Percentiles rank a stretch among this genome's conserved stretches.
Conservation (phyloP, 2,113 vertebrate genomes). For the Baryphthengus martii region DNA sequence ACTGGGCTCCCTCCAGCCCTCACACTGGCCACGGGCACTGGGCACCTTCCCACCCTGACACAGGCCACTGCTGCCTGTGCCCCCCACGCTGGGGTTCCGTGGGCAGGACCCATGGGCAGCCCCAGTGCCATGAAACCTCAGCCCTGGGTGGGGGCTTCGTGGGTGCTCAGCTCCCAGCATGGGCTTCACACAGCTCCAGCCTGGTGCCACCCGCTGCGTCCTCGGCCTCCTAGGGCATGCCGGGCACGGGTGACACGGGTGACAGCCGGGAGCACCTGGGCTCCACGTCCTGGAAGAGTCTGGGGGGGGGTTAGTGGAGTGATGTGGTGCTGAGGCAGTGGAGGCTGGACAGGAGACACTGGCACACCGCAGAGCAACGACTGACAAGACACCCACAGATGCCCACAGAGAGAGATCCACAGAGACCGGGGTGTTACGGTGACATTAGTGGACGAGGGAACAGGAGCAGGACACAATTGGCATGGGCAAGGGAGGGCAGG, state of each 20-base stretch:
- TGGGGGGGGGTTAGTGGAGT: slow-evolving; percentile 24
- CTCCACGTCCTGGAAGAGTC: background rate
- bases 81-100: rapidly evolving
- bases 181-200: background rate
- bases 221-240: background rate
- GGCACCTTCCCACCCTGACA: background rate
- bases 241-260: background rate
- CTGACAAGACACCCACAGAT: slow-evolving; percentile 1
- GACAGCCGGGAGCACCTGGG: background rate
- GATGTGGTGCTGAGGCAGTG: background rate
- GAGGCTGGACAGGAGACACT: background rate
- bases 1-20: background rate
- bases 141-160: rapidly evolving
- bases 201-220: background rate
- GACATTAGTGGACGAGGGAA: slow-evolving; percentile 36
- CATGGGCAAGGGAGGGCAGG: background rate
- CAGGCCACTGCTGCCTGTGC: background rate
- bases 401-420: background rate
- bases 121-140: rapidly evolving
- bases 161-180: background rate
- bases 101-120: background rate
- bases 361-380: slow-evolving; percentile 32
- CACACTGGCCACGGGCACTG: background rate
- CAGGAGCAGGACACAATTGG: background rate
- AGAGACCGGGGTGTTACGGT: background rate